Evolutionary conservation across 2,797 vertebrate species (phyloP).

Genomic region (Dipus sagitta): DNA sequence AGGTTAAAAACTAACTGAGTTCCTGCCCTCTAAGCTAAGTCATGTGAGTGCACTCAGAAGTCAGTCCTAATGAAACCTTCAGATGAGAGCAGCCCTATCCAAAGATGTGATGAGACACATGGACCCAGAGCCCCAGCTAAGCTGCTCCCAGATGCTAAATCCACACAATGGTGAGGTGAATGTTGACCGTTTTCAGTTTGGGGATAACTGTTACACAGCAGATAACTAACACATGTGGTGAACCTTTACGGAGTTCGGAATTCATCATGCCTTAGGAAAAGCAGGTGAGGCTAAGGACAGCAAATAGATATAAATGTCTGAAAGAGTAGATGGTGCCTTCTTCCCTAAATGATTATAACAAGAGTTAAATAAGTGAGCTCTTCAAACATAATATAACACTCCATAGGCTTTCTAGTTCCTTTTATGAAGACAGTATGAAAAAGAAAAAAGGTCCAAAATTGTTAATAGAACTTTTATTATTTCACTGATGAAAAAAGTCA

Average conservation of each 20-base stretch:
- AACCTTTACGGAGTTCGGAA: background rate
- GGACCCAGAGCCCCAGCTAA: background rate
- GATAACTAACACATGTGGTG: background rate
- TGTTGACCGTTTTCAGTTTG: background rate
- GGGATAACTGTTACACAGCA: background rate
- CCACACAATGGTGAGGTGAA: background rate
- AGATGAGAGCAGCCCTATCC: background rate
- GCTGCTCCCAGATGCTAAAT: background rate
- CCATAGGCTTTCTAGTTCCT: background rate
- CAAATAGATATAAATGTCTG: background rate
- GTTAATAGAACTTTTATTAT: slow-evolving; percentile 92
- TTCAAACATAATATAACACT: background rate
- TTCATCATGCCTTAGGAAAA: background rate
- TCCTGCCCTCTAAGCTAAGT: background rate
- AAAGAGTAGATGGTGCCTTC: background rate
- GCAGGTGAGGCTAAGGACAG: background rate
- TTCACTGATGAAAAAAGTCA: slow-evolving; percentile 89
- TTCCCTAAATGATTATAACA: background rate
- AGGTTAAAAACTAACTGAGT: background rate
- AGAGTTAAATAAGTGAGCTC: background rate
- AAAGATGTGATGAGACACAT: background rate
- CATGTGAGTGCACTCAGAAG: background rate
- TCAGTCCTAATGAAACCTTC: background rate
- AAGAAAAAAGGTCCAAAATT: slow-evolving; percentile 54
- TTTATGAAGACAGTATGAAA: background rate